phyloP scores from a whole-genome alignment of 2,888 invertebrate genomes.

The Merodon equestris region DNA sequence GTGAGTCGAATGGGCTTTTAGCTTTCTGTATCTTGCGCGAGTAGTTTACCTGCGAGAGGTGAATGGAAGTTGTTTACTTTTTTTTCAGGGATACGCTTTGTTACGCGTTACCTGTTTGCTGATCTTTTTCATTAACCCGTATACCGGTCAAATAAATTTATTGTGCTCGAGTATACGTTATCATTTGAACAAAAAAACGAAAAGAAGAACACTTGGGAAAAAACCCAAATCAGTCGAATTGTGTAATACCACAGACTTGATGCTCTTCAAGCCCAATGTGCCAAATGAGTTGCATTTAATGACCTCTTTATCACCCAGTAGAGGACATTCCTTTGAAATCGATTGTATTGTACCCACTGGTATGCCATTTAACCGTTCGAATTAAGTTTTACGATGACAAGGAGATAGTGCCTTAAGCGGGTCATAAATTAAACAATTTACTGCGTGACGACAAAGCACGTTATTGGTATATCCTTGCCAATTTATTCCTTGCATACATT shows the following conservation, averaged over 20 bases:
- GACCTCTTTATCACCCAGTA: no score
- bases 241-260: no score
- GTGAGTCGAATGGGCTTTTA: slow-evolving; percentile 31
- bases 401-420: slow-evolving; percentile 46
- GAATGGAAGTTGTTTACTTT: slow-evolving; percentile 10
- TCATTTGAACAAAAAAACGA: slow-evolving; percentile 24
- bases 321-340: slow-evolving; percentile 8
- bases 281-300: no score
- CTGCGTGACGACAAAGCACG: slow-evolving; percentile 23
- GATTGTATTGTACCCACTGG: slow-evolving; percentile 25
- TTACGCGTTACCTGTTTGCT: slow-evolving; percentile 37
- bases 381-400: slow-evolving; percentile 43
- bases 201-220: slow-evolving; percentile 31
- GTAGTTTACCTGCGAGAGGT: no score
- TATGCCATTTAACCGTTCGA: slow-evolving; percentile 19
- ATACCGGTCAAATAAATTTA: slow-evolving; percentile 40
- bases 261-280: no score
- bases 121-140: background rate
- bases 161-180: slow-evolving; percentile 31
- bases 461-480: slow-evolving; percentile 45
- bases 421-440: slow-evolving; percentile 48
- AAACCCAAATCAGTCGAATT: slow-evolving; percentile 32
- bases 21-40: background rate
- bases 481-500: background rate
- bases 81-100: slow-evolving; percentile 35